phyloP scores from a whole-genome alignment of 1,140 invertebrate species.

The Penaeus vannamei region DNA sequence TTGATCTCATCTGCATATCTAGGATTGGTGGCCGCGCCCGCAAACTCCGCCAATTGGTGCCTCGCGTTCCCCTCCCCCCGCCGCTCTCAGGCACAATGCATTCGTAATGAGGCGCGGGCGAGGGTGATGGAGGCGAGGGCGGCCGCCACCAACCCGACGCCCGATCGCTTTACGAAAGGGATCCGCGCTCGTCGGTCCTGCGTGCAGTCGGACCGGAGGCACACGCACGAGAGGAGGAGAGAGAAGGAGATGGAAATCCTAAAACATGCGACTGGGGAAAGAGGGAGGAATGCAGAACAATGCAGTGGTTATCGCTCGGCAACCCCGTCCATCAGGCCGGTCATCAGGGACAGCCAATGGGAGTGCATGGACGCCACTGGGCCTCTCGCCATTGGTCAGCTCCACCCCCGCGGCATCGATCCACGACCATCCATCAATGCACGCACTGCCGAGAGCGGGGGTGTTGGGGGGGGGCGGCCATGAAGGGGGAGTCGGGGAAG shows the following conservation, averaged over 20 bases:
- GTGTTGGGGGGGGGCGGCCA: neutral
- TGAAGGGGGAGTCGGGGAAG: no score
- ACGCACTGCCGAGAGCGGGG: slow-evolving; percentile 4
- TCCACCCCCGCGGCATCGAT: slow-evolving; percentile 38
- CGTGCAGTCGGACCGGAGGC: no score
- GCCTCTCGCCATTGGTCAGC: slow-evolving; percentile 42
- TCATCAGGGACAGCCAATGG: slow-evolving; percentile 34
- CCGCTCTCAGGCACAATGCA: neutral
- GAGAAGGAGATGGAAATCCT: no score
- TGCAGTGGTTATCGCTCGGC: neutral
- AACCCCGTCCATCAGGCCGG: neutral
- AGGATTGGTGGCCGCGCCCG: slow-evolving; percentile 2
- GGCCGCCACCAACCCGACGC: no score
- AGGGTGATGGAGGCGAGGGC: no score
- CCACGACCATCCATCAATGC: slow-evolving; percentile 45
- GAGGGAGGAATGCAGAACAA: no score
- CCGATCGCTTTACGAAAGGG: no score
- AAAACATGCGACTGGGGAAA: no score
- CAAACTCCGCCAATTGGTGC: slow-evolving; percentile 34
- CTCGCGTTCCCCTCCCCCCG: neutral
- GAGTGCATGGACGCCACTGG: neutral
- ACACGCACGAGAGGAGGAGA: no score
- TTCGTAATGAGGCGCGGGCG: no score
- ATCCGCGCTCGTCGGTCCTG: no score
- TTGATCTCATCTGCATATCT: slow-evolving; percentile 49